Percentiles rank a stretch among this genome's conserved stretches.
These are phyloP conservation scores for Anolis sagrei DNA, from an alignment of 2,113 vertebrate species.

Conservation along the genomic window DNA sequence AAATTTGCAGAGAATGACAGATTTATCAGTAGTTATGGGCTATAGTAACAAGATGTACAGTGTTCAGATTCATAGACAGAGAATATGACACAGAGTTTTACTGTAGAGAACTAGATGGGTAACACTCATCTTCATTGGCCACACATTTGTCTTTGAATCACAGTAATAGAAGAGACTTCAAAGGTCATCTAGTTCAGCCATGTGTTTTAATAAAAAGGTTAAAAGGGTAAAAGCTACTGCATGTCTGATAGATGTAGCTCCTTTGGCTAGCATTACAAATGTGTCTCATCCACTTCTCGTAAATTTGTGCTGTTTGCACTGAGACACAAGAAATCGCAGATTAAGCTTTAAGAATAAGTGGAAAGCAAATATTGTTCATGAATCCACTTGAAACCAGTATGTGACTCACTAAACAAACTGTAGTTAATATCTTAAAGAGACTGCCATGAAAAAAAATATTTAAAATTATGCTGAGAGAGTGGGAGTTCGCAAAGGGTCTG, in stretches of 20 bases:
- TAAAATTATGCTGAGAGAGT: not conserved
- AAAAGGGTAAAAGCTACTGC: no score
- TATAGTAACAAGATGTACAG: no score
- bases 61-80: no score
- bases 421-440: not conserved
- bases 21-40: not conserved
- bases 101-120: no score
- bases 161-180: not conserved
- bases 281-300: not conserved
- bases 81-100: no score
- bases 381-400: not conserved
- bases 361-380: not conserved
- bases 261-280: not conserved
- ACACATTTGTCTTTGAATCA: not conserved
- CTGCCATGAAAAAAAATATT: not conserved
- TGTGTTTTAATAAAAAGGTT: no score
- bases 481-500: not conserved
- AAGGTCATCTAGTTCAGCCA: not conserved
- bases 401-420: not conserved
- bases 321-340: not conserved
- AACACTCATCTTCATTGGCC: no score
- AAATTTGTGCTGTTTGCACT: not conserved
- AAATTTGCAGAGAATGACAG: not conserved
- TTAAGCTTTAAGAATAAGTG: not conserved
- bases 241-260: not conserved